These are phyloP conservation scores for Pseudopleuronectes americanus DNA, from an alignment of 2,797 vertebrate species.

Conservation along the genomic window DNA sequence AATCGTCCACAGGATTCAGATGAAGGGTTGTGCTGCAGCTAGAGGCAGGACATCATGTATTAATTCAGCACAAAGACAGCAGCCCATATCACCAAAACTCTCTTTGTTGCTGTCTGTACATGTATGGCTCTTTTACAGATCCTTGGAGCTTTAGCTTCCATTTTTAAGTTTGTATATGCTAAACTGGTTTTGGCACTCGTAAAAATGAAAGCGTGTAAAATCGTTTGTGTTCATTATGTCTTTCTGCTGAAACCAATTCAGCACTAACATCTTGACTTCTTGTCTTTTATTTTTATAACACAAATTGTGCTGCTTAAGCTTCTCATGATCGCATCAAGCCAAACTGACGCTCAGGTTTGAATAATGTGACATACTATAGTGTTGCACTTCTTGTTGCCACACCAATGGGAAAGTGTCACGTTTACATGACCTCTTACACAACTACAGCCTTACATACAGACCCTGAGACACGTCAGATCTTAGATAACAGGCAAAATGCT, in stretches of 20 bases:
- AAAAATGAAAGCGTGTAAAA: slow-evolving; percentile 1
- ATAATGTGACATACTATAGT: slow-evolving; percentile 26
- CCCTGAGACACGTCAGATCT: background rate
- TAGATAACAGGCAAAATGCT: background rate
- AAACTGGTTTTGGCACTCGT: too few relatives aligned
- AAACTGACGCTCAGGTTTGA: slow-evolving; percentile 28
- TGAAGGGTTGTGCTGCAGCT: too few relatives aligned
- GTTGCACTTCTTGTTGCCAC: slow-evolving; percentile 34
- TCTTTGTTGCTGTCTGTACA: too few relatives aligned
- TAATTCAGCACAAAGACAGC: too few relatives aligned
- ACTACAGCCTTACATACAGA: too few relatives aligned
- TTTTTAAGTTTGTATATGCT: too few relatives aligned
- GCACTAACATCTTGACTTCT: slow-evolving; percentile 1
- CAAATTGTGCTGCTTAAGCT: slow-evolving; percentile 21
- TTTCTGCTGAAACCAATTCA: background rate
- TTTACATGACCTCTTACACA: slow-evolving; percentile 7
- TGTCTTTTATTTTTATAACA: slow-evolving; percentile 41
- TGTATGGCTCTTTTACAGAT: too few relatives aligned
- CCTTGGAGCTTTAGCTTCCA: too few relatives aligned
- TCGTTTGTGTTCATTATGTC: background rate
- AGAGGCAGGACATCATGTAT: too few relatives aligned
- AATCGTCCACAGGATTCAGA: too few relatives aligned
- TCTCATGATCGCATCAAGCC: slow-evolving; percentile 14
- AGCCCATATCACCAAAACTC: too few relatives aligned
- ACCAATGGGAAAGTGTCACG: slow-evolving; percentile 17